A percentile compares a stretch with the other conserved stretches of the same genome.
These are phyloP conservation scores for Erebia palarica DNA, from an alignment of 2,888 invertebrate genomes.

Conservation along the genomic window DNA sequence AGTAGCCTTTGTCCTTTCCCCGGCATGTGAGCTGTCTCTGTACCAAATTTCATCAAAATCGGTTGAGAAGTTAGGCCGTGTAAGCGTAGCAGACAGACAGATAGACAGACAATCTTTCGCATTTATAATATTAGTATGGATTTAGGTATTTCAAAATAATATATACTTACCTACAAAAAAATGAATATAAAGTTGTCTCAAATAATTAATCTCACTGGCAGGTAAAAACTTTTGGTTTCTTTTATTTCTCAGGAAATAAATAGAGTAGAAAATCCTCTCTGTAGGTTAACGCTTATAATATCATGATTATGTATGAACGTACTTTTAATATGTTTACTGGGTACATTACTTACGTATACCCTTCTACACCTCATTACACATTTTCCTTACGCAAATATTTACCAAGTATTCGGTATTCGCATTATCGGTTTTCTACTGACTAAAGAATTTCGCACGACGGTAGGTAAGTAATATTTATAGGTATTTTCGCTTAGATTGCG, in stretches of 20 bases:
- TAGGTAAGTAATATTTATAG: neutral
- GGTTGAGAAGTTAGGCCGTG: too few species aligned
- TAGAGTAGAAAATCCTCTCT: neutral
- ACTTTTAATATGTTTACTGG: conserved; percentile 13
- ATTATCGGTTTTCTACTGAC: neutral
- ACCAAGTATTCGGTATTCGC: neutral
- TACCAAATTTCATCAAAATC: too few species aligned
- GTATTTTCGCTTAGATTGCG: neutral
- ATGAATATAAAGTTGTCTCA: too few species aligned
- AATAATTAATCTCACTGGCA: too few species aligned
- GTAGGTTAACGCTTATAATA: neutral
- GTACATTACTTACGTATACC: conserved; percentile 10
- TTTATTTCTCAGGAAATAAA: too few species aligned
- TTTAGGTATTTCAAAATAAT: neutral
- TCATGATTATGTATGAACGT: neutral
- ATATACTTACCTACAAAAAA: neutral
- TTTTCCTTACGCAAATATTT: conserved; percentile 23
- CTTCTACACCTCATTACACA: conserved; percentile 16
- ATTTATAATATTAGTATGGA: too few species aligned
- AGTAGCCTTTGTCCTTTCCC: too few species aligned
- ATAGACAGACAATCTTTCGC: too few species aligned
- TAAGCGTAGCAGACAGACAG: too few species aligned
- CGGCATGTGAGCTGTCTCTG: too few species aligned
- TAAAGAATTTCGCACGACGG: neutral
- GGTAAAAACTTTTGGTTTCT: too few species aligned